Evolutionary conservation across 2,888 invertebrate species (phyloP), one percentile per base, ranked within the genome.

Genomic region (Eristalis tenax): DNA sequence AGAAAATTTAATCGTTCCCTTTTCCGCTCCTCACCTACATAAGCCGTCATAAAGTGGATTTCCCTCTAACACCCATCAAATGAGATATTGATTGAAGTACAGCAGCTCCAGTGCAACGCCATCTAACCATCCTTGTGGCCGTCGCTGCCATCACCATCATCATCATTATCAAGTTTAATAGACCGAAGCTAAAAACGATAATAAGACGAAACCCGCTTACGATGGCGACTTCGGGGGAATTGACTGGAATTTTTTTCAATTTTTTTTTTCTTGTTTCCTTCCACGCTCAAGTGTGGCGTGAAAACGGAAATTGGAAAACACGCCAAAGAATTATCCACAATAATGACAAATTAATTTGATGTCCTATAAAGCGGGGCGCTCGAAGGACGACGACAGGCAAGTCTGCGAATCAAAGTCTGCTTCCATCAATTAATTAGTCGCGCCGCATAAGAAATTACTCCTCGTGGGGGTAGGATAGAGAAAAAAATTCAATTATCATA

Each of bases 261-360:
- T 1, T 1, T n/a, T 13, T 26, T 38, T 61, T 71, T 28, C 28
- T 26, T 38, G 15, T 66, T 26, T 26, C 13, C 38, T 66, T 61
- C 43, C 56, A 8, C 3, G 23, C 57, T 26, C 23, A 63, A 68
- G 70, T 22, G n/a, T 32, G 69, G 64, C 28, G 69, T 0, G 35
- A n/a, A 28, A 69, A 75, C 57, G 68, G 71, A 80, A 87, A 87
- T 80, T 83, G 79, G 32, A 83, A 75, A 87, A 80, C 80, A 83
- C 68, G 71, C 76, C 64, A 75, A 83, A 69, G 76, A 83, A 83
- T 50, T 87, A 87, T 83, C 79, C 87, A 66, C 68, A 80, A 83
- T 83, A 83, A 87, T 83, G 87, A 87, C 87, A 87, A 87, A 83
- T 80, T 87, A 87, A 87, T 87, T 87, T 83, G 79, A 80, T 80